Evolutionary conservation across 2,113 vertebrate genomes (phyloP), one percentile per base, ranked within the genome.

Genomic region (Gymnocephalus cernua): DNA sequence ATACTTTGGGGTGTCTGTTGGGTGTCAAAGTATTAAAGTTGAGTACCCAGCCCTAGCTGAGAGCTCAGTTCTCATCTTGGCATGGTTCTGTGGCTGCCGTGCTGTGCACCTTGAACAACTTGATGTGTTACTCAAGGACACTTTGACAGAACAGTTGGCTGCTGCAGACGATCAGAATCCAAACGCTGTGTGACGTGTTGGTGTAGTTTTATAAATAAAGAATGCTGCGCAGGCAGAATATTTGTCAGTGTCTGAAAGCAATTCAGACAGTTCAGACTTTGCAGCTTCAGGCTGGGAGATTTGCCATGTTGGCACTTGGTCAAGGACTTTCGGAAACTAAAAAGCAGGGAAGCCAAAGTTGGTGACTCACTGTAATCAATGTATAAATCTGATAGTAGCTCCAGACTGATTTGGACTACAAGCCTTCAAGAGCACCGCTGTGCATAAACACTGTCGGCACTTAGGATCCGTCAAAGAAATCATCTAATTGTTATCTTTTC

Each of bases 391-490:
- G 78, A 82, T 69, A 51, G 18, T 3, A 29, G 21, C 41, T 21
- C 0, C 23, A 47, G 48, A 14, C 32, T 18, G 72, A 77, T 27
- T 56, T 27, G 45, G 45, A 77, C 75, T 32, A 15, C 14, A 16
- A 51, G 41, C 54, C 23, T 53, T 66, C 35, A 72, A 50, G 77
- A 79, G 77, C 58, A 62, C 25, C 9, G 19, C 76, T 27, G 68
- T 50, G 84, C 82, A 75, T 77, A 61, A 65, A 76, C 73, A 67
- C 63, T 3, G 2, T 18, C 1, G 27, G 35, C 63, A 67, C 62
- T 80, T 41, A 70, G 29, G 57, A 64, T 4, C 41, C 18, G 14
- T 84, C 85, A 71, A 75, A 51, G 29, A 66, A 63, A 86, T 79
- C 62, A 71, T 47, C 65, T 80, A 67, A 80, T 69, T 74, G 54